Evolutionary conservation across 2,888 invertebrate species (phyloP), one percentile per base, ranked within the genome.

Genomic region (Resseliella maxima): DNA sequence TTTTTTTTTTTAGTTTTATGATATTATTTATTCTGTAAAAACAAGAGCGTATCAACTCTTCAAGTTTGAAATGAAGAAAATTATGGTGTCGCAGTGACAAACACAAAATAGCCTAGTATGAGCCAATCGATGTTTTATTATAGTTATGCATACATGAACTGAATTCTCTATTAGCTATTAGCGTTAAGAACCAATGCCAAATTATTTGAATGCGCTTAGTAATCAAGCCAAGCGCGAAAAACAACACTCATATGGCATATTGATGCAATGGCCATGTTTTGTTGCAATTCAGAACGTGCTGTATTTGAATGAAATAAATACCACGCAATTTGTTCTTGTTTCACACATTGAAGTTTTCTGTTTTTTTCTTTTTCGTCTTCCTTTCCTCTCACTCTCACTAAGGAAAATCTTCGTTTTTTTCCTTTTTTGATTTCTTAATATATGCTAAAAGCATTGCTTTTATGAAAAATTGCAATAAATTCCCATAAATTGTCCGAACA

Each of bases 81-180:
- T 72, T 72, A 72, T 72, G 72, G 72, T 72, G 72, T 72, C 72
- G 72, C 72, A 72, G 72, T 72, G 72, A 72, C 31, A 72, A 72
- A 72, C 31, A 72, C 31, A 35, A 72, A 72, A 72, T 72, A 72
- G 72, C 72, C n/a, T 15, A 72, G 72, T 72, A 72, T 72, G 72
- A n/a, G n/a, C 31, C 72, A 72, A 72, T 72, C 72, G 72, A 72
- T 72, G 72, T 72, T 72, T n/a, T n/a, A n/a, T n/a, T 72, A 72
- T 72, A 72, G 72, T 72, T 72, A 72, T 72, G 72, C 72, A 72
- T n/a, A 72, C 72, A 72, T 72, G 72, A 35, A 72, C 72, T 72
- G 72, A 72, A 72, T 72, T 72, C 72, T 72, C 72, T 72, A 72
- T 72, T 72, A 72, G 72, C 31, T 72, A 12, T n/a, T n/a, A n/a